phyloP scores from a whole-genome alignment of 2,797 vertebrate species.

The Takifugu rubripes region DNA sequence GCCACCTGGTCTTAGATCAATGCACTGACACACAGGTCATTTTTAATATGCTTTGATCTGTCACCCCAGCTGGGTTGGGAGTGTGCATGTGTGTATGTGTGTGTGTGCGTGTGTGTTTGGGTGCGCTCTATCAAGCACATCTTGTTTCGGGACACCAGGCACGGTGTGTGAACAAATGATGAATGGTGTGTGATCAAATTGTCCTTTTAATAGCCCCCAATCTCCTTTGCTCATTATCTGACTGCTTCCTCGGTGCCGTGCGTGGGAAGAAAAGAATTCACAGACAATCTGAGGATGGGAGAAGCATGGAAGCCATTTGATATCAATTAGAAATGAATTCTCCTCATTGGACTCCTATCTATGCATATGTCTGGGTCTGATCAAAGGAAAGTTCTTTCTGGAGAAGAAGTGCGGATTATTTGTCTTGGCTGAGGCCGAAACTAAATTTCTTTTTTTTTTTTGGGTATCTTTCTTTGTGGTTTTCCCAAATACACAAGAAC shows the following conservation, averaged over 20 bases:
- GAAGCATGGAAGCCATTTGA: conserved; percentile 5
- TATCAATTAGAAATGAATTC: conserved; percentile 28
- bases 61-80: conserved; percentile 48
- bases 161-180: conserved; percentile 56
- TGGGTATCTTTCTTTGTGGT: not conserved
- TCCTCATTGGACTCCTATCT: not conserved
- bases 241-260: conserved; percentile 6
- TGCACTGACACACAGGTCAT: conserved; percentile 69
- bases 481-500: conserved; percentile 56
- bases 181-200: conserved; percentile 53
- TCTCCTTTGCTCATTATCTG: conserved; percentile 73
- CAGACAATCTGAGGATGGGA: not conserved
- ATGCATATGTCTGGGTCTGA: not conserved
- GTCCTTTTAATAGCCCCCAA: conserved; percentile 72
- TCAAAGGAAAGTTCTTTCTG: no score
- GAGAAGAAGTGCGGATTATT: not conserved
- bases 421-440: not conserved
- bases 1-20: conserved; percentile 74
- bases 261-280: conserved; percentile 6
- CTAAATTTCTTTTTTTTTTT: conserved; percentile 7
- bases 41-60: conserved; percentile 76
- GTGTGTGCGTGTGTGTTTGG: conserved; percentile 22
- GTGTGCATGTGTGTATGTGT: conserved; percentile 17
- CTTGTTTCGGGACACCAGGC: conserved; percentile 65
- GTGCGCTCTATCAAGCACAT: conserved; percentile 55